Percentiles rank a stretch among this genome's conserved stretches.
Conservation (phyloP, 1,140 invertebrate species). For the Epicauta chinensis region DNA sequence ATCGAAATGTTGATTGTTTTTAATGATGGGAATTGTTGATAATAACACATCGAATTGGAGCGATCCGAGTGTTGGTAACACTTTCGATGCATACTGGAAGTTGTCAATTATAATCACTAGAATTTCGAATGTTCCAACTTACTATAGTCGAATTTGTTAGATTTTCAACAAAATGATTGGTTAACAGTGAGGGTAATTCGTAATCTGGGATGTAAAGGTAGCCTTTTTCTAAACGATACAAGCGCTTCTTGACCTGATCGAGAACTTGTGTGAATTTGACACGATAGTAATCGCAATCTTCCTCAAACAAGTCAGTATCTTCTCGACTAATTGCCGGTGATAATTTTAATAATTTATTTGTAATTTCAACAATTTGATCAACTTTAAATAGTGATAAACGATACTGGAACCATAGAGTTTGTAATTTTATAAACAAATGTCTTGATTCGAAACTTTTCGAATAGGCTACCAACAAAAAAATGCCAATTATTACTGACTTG, state of each 20-base stretch:
- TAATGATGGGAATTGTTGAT: not conserved
- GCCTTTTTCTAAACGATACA: conserved; percentile 73
- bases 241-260: conserved; percentile 72
- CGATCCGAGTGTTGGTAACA: not conserved
- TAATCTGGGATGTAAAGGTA: conserved; percentile 78
- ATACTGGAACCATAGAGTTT: no score
- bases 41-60: not conserved
- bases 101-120: no score
- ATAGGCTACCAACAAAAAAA: no score
- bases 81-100: not conserved
- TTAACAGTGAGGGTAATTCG: conserved; percentile 77
- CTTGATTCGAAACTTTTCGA: no score
- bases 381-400: no score
- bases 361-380: no score
- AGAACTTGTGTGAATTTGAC: conserved; percentile 71
- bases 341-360: no score
- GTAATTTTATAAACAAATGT: no score
- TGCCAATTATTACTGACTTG: no score
- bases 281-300: no score
- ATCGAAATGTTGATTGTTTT: not conserved
- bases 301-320: no score
- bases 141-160: conserved; percentile 43
- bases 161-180: conserved; percentile 65
- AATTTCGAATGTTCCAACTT: not conserved
- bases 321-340: no score